These are phyloP conservation scores for Neofelis nebulosa DNA, from an alignment of 2,113 vertebrate genomes.

Conservation along the genomic window DNA sequence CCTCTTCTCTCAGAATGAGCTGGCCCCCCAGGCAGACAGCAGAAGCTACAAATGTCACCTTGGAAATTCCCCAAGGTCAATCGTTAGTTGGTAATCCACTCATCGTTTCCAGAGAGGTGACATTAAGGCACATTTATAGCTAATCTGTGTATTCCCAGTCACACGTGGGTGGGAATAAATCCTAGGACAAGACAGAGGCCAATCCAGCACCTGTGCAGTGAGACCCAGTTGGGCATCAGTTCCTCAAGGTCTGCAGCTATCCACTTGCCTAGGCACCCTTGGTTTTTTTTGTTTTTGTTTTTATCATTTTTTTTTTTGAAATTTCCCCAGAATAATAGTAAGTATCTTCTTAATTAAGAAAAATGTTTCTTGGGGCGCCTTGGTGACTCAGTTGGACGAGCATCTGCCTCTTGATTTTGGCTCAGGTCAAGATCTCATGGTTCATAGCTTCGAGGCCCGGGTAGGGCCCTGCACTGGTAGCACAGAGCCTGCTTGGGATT, in stretches of 20 bases:
- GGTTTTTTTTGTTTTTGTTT: too few relatives aligned
- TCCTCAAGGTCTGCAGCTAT: accelerated
- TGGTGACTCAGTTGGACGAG: too few relatives aligned
- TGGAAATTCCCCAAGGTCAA: not conserved
- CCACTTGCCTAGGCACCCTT: accelerated
- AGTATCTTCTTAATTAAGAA: not conserved
- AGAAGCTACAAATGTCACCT: not conserved
- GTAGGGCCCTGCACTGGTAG: too few relatives aligned
- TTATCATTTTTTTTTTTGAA: not conserved
- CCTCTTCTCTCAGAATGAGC: not conserved
- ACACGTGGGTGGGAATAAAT: not conserved
- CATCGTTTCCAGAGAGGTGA: not conserved
- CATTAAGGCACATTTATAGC: not conserved
- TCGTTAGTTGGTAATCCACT: not conserved
- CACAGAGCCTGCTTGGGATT: too few relatives aligned
- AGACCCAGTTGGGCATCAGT: accelerated
- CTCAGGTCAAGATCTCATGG: too few relatives aligned
- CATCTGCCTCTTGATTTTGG: too few relatives aligned
- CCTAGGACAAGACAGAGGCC: accelerated
- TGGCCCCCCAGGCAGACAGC: not conserved
- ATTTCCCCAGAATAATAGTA: not conserved
- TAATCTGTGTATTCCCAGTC: not conserved
- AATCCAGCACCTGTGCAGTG: accelerated
- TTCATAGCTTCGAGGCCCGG: too few relatives aligned
- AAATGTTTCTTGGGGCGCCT: not conserved